Conservation (phyloP, 2,888 invertebrate species). For the Clitarchus hookeri region DNA sequence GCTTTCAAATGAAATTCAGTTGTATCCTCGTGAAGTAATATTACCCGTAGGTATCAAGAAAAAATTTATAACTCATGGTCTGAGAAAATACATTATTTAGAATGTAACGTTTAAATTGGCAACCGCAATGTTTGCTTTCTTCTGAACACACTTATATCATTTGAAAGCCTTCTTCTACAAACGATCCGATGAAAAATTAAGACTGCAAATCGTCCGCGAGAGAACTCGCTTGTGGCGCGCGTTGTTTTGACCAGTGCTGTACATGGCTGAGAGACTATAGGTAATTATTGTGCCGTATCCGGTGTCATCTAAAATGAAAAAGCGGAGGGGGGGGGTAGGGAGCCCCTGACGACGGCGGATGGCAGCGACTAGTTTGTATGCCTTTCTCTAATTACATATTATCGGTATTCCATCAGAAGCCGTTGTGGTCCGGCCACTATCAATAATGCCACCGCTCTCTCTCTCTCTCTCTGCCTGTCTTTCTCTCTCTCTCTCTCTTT, state of each 20-base stretch:
- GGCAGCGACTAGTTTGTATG: neutral
- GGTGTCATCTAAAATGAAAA: constrained; percentile 22
- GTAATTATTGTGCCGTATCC: constrained; percentile 19
- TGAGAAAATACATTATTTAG: too few relatives aligned
- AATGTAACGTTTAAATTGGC: too few relatives aligned
- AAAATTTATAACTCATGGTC: too few relatives aligned
- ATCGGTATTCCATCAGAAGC: neutral
- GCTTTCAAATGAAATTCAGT: too few relatives aligned
- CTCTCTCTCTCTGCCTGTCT: neutral
- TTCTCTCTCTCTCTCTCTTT: neutral
- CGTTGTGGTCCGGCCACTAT: neutral
- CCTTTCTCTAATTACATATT: constrained; percentile 4
- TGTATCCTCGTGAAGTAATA: too few relatives aligned
- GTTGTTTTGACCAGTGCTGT: neutral
- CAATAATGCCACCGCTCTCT: neutral
- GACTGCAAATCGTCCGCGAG: too few relatives aligned
- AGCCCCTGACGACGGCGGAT: neutral
- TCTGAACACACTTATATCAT: too few relatives aligned
- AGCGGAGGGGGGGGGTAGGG: neutral
- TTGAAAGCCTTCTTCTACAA: too few relatives aligned
- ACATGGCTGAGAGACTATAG: neutral
- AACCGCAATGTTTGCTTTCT: too few relatives aligned
- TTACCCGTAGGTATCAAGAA: too few relatives aligned
- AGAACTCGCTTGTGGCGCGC: neutral
- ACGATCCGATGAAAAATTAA: too few relatives aligned